Evolutionary conservation across 2,888 invertebrate genomes (phyloP).

Genomic region (Venusia cambrica): DNA sequence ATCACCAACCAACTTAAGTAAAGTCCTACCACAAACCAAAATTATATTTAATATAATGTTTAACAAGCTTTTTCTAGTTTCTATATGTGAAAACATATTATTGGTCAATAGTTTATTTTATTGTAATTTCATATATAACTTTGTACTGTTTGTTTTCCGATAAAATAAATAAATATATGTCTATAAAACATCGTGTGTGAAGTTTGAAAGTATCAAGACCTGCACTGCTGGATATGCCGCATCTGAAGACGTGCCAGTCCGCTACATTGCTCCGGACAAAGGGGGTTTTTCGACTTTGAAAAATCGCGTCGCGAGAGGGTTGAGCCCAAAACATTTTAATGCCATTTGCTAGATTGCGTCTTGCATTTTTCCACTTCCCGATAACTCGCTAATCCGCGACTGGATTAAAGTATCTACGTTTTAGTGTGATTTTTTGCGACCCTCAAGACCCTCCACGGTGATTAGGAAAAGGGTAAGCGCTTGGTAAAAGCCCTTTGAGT

Average conservation of each 20-base stretch:
- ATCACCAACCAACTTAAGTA: too few relatives aligned
- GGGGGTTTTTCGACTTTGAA: slow-evolving; percentile 78
- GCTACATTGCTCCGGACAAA: slow-evolving; percentile 72
- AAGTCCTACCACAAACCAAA: too few relatives aligned
- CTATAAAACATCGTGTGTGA: too few relatives aligned
- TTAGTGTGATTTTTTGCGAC: slow-evolving; percentile 77
- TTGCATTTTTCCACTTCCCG: slow-evolving; percentile 73
- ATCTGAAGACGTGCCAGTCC: slow-evolving; percentile 75
- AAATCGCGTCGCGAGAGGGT: slow-evolving; percentile 77
- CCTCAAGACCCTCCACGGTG: slow-evolving; percentile 55
- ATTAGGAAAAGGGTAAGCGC: slow-evolving; percentile 60
- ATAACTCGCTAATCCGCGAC: slow-evolving; percentile 75
- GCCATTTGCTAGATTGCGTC: slow-evolving; percentile 81
- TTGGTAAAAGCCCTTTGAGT: slow-evolving; percentile 66
- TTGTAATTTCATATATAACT: too few relatives aligned
- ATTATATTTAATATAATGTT: too few relatives aligned
- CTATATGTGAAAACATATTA: too few relatives aligned
- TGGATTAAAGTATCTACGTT: slow-evolving; percentile 72
- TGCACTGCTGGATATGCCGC: slow-evolving; percentile 51
- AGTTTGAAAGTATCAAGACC: slow-evolving; percentile 68
- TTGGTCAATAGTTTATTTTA: too few relatives aligned
- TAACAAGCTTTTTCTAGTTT: too few relatives aligned
- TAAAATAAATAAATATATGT: too few relatives aligned
- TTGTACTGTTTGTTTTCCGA: too few relatives aligned
- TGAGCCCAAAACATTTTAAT: slow-evolving; percentile 79